Conservation (phyloP, 2,888 invertebrate species). For the Chrysina gloriosa region DNA sequence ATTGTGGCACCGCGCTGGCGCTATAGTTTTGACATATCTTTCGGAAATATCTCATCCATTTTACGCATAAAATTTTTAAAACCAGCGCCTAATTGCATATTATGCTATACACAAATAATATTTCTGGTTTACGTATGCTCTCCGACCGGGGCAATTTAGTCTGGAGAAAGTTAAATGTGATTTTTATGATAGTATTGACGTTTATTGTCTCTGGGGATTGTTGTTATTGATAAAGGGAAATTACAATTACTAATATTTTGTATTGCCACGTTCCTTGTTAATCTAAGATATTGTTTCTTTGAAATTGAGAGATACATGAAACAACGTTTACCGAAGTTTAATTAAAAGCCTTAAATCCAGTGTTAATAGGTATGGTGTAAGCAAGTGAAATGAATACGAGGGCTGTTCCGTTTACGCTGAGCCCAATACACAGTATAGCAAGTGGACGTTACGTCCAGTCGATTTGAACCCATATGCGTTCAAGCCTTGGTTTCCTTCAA, state of each 20-base stretch:
- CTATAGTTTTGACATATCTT: constrained; percentile 32
- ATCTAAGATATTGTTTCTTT: too few species aligned
- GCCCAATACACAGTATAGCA: too few species aligned
- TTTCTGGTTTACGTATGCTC: not conserved
- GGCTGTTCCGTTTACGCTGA: too few species aligned
- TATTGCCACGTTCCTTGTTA: too few species aligned
- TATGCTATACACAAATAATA: constrained; percentile 1
- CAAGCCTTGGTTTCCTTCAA: too few species aligned
- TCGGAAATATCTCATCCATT: constrained; percentile 21
- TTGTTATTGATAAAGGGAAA: not conserved
- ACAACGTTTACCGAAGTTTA: too few species aligned
- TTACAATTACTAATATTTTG: not conserved
- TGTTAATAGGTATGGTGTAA: too few species aligned
- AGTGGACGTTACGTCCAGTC: too few species aligned
- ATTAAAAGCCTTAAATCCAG: too few species aligned
- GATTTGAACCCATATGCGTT: too few species aligned
- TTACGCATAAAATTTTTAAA: constrained; percentile 24
- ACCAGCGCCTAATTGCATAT: constrained; percentile 10
- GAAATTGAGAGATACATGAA: too few species aligned
- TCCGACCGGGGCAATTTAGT: not conserved
- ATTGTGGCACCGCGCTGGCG: constrained; percentile 36
- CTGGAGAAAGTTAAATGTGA: constrained; percentile 2
- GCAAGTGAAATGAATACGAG: too few species aligned
- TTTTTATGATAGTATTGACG: constrained; percentile 9
- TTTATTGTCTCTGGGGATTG: constrained; percentile 3